Conservation (phyloP, 1,140 invertebrate species). For the Cotesia glomerata region DNA sequence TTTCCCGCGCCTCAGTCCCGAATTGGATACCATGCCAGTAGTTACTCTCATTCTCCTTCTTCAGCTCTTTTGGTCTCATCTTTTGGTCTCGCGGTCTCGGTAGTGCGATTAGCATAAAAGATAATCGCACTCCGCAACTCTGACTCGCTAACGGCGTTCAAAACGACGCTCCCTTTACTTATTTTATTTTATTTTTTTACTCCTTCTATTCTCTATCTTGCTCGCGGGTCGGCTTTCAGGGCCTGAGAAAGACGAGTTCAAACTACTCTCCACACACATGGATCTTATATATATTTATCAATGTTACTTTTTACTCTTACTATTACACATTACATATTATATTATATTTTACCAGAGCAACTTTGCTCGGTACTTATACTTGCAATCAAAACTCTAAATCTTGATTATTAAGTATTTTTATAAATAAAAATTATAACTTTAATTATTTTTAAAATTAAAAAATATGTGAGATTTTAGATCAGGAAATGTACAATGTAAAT, state of each 20-base stretch:
- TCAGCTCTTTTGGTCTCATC: background rate
- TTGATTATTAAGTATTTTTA: too few relatives aligned
- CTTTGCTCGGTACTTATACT: background rate
- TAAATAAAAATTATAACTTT: too few relatives aligned
- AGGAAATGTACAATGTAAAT: too few relatives aligned
- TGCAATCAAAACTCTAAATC: too few relatives aligned
- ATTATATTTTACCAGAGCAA: conserved; percentile 12
- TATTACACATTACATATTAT: too few relatives aligned
- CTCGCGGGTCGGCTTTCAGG: background rate
- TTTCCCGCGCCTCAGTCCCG: conserved; percentile 15
- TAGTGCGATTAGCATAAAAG: conserved; percentile 28
- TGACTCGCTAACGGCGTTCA: conserved; percentile 18
- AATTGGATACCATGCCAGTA: background rate
- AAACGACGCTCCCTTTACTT: conserved; percentile 10
- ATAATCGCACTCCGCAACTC: conserved; percentile 21
- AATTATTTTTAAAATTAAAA: too few relatives aligned
- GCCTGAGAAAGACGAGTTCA: conserved; percentile 18
- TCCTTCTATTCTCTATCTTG: background rate
- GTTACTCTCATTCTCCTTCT: background rate
- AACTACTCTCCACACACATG: background rate
- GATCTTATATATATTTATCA: too few relatives aligned
- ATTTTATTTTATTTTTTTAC: conserved; percentile 14
- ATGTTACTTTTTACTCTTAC: too few relatives aligned
- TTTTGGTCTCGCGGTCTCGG: too few relatives aligned
- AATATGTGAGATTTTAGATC: too few relatives aligned